These are phyloP conservation scores for Gobionotothen gibberifrons DNA, from an alignment of 2,797 vertebrate genomes.

Conservation along the genomic window DNA sequence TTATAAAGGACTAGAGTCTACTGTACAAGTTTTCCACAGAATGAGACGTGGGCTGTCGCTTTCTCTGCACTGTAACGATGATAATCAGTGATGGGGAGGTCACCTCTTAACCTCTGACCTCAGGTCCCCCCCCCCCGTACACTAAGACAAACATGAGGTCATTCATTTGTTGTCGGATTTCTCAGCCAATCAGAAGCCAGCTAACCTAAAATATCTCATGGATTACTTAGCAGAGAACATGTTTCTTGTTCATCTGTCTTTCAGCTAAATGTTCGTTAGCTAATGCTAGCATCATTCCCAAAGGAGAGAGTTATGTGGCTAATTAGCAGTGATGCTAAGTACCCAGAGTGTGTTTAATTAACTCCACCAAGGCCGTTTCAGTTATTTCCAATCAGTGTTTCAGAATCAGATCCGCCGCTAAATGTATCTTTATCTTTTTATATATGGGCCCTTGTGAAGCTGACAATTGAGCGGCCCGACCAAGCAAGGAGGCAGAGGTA, in stretches of 20 bases:
- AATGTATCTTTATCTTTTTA: no score
- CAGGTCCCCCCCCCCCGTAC: slow-evolving; percentile 34
- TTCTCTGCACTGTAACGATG: slow-evolving; percentile 26
- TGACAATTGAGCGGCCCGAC: no score
- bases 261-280: neutral
- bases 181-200: slow-evolving; percentile 61
- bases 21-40: slow-evolving; percentile 45
- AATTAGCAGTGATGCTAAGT: slow-evolving; percentile 7
- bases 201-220: neutral
- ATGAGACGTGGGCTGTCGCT: slow-evolving; percentile 5
- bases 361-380: neutral
- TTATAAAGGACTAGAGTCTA: slow-evolving; percentile 54
- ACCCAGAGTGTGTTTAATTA: no score
- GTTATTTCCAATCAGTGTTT: neutral
- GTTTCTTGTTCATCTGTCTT: no score
- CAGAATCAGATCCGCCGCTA: no score
- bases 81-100: slow-evolving; percentile 25
- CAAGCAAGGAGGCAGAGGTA: no score
- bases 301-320: neutral
- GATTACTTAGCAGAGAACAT: no score
- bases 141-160: slow-evolving; percentile 30
- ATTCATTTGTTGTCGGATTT: slow-evolving; percentile 25
- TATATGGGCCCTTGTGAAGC: no score
- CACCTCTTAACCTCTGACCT: slow-evolving; percentile 44
- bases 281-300: neutral